Percentiles rank a stretch among this genome's conserved stretches.
Conservation (phyloP, 1,140 invertebrate genomes). For the Homarus americanus region DNA sequence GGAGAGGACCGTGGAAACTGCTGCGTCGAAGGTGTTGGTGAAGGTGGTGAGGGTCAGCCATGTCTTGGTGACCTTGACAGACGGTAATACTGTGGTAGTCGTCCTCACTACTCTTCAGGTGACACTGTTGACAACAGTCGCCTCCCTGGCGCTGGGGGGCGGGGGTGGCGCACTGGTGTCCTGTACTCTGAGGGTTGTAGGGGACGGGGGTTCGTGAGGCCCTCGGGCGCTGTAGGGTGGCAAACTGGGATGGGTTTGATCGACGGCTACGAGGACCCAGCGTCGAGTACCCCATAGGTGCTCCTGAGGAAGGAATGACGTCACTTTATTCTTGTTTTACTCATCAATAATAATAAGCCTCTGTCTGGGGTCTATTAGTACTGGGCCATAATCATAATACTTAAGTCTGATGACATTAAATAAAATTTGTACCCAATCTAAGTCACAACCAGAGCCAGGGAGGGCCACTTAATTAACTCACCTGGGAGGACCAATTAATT, state of each 20-base stretch:
- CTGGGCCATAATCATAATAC: too few relatives aligned
- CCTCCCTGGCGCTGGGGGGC: neutral
- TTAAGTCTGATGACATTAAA: too few relatives aligned
- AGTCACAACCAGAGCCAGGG: too few relatives aligned
- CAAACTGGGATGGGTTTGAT: neutral
- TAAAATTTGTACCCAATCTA: too few relatives aligned
- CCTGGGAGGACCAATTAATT: too few relatives aligned
- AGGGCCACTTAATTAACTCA: too few relatives aligned
- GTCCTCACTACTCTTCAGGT: neutral
- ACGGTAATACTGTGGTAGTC: neutral
- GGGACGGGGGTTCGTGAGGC: neutral
- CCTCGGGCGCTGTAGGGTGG: constrained; percentile 44
- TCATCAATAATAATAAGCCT: too few relatives aligned
- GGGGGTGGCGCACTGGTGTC: neutral
- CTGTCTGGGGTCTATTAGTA: too few relatives aligned
- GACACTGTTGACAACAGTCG: neutral
- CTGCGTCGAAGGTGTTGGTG: constrained; percentile 28
- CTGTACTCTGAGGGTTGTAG: neutral
- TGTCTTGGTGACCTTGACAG: neutral
- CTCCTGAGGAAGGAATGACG: neutral
- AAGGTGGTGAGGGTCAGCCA: neutral
- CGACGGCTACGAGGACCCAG: constrained; percentile 55
- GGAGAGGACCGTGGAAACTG: constrained; percentile 51
- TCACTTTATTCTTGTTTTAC: too few relatives aligned
- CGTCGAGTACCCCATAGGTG: constrained; percentile 51